These are phyloP conservation scores for Gila robusta DNA, from an alignment of 2,797 vertebrate species.

Conservation along the genomic window DNA sequence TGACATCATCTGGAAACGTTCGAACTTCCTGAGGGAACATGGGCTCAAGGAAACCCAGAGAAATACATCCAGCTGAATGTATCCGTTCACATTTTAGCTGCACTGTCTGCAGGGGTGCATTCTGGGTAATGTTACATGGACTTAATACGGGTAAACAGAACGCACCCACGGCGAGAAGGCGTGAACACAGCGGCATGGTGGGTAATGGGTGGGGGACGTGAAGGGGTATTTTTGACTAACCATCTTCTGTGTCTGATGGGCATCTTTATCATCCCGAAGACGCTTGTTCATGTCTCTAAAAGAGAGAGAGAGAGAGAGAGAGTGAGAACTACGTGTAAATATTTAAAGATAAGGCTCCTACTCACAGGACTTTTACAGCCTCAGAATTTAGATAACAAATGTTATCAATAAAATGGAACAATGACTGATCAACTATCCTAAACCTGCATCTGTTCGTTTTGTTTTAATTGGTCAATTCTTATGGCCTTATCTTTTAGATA, in stretches of 20 bases:
- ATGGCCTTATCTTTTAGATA: conserved; percentile 18
- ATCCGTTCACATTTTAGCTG: conserved; percentile 21
- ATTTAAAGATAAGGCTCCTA: not conserved
- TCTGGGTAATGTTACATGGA: conserved; percentile 4
- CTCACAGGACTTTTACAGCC: not conserved
- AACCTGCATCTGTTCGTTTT: not conserved
- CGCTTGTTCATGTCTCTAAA: conserved; percentile 94
- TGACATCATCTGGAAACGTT: not conserved
- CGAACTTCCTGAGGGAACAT: not conserved
- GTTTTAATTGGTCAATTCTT: not conserved
- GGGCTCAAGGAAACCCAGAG: not conserved
- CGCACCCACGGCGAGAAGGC: conserved; percentile 51
- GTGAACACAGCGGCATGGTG: conserved; percentile 53
- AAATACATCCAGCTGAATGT: not conserved
- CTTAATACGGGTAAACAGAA: conserved; percentile 70
- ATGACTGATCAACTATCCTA: not conserved
- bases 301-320: not conserved
- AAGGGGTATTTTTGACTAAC: conserved; percentile 78
- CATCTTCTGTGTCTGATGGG: conserved; percentile 86
- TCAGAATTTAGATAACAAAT: not conserved
- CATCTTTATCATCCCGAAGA: conserved; percentile 91
- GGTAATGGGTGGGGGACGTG: conserved; percentile 57
- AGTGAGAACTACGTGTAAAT: not conserved
- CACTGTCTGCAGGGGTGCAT: conserved; percentile 14
- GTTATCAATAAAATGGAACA: not conserved